Evolutionary conservation across 2,113 vertebrate genomes (phyloP).

Genomic region (Pelodiscus sinensis): DNA sequence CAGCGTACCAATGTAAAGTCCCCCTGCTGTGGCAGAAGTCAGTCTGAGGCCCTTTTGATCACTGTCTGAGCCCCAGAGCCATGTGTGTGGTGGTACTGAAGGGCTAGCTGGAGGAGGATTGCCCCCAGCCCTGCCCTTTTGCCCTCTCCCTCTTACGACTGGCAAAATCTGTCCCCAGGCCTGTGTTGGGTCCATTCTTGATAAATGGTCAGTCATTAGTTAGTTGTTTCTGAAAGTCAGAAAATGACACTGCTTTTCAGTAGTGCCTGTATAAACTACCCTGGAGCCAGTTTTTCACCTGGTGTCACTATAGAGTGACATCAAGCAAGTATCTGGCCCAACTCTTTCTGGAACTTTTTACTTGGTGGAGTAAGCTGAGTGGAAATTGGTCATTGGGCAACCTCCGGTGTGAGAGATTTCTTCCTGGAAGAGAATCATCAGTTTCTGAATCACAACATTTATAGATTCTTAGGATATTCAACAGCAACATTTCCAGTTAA

Average conservation of each 20-base stretch:
- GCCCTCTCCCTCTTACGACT: too few species aligned
- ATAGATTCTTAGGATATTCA: background rate
- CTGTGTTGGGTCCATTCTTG: background rate
- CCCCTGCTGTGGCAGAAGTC: too few species aligned
- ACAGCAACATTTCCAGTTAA: background rate
- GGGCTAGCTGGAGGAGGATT: too few species aligned
- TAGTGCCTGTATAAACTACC: background rate
- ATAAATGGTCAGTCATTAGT: background rate
- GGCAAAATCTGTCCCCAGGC: too few species aligned
- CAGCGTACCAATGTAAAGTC: too few species aligned
- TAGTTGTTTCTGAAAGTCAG: background rate
- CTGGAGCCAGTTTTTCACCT: background rate
- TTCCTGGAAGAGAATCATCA: background rate
- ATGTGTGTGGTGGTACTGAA: too few species aligned
- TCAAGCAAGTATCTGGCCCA: background rate
- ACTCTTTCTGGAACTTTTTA: background rate
- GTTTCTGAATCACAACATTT: background rate
- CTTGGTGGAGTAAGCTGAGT: background rate
- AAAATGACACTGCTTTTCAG: too few species aligned
- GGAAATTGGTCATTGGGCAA: background rate
- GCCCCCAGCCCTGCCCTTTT: too few species aligned
- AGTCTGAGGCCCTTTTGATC: too few species aligned
- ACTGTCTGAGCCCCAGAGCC: too few species aligned
- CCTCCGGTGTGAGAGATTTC: background rate
- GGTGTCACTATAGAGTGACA: background rate